These are phyloP conservation scores for Hemiscyllium ocellatum DNA, from an alignment of 2,113 vertebrate species.

Conservation along the genomic window DNA sequence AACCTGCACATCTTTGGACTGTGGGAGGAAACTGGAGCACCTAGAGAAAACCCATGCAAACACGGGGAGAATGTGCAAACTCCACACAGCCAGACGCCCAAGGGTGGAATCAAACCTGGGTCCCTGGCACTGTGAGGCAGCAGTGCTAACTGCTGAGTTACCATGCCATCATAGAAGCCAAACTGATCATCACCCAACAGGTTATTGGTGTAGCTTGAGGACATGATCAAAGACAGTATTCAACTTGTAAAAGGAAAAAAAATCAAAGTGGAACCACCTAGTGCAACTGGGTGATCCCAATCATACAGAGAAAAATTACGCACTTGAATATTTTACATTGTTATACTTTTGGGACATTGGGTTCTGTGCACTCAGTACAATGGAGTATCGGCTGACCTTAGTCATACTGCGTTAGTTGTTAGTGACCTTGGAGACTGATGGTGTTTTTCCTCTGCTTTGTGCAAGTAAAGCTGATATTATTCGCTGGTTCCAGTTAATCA, in stretches of 20 bases:
- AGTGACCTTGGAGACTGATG: background rate
- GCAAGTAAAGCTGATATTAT: background rate
- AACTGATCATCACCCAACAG: no score
- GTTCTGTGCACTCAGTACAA: slow-evolving; percentile 17
- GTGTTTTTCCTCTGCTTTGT: background rate
- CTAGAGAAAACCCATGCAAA: no score
- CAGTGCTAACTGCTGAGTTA: no score
- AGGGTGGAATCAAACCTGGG: no score
- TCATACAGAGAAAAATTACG: background rate
- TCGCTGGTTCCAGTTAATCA: background rate
- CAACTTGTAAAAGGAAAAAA: background rate
- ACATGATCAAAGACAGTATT: background rate
- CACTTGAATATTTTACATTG: background rate
- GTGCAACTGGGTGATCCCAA: background rate
- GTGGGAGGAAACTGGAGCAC: no score
- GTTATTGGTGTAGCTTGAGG: no score
- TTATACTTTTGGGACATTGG: background rate
- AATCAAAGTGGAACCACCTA: background rate
- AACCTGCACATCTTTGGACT: no score
- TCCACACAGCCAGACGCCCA: no score
- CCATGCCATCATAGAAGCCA: no score
- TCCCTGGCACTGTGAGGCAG: no score
- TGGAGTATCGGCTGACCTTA: background rate
- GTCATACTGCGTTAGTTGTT: background rate
- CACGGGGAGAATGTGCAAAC: no score